phyloP scores from a whole-genome alignment of 2,113 vertebrate genomes.

The Clarias batrachus region DNA sequence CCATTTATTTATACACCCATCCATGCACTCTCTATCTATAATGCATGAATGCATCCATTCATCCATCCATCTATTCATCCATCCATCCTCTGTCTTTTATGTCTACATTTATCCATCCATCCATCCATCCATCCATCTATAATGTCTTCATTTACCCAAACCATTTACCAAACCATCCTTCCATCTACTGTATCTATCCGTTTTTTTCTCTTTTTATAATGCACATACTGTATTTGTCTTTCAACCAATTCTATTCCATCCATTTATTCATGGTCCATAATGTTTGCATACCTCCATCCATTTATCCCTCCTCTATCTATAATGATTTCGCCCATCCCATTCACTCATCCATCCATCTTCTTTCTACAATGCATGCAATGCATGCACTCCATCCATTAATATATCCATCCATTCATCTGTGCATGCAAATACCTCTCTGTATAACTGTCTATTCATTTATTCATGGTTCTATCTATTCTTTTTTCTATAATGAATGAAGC shows the following conservation, averaged over 20 bases:
- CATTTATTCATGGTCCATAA: no score
- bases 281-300: no score
- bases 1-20: not conserved
- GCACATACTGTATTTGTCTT: no score
- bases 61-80: not conserved
- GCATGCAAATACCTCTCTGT: not conserved
- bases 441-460: not conserved
- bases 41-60: not conserved
- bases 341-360: not conserved
- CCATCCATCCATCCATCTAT: not conserved
- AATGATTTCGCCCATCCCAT: not conserved
- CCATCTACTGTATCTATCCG: not conserved
- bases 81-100: not conserved
- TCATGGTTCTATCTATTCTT: not conserved
- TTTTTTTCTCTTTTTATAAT: no score
- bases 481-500: no score
- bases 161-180: no score
- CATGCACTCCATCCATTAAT: not conserved
- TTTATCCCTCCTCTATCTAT: not conserved
- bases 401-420: not conserved
- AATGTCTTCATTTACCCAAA: not conserved
- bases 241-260: not conserved
- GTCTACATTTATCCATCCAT: not conserved
- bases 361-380: no score
- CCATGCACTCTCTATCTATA: not conserved